These are phyloP conservation scores for Trichogramma dendrolimi DNA, from an alignment of 2,888 invertebrate species.

Conservation along the genomic window DNA sequence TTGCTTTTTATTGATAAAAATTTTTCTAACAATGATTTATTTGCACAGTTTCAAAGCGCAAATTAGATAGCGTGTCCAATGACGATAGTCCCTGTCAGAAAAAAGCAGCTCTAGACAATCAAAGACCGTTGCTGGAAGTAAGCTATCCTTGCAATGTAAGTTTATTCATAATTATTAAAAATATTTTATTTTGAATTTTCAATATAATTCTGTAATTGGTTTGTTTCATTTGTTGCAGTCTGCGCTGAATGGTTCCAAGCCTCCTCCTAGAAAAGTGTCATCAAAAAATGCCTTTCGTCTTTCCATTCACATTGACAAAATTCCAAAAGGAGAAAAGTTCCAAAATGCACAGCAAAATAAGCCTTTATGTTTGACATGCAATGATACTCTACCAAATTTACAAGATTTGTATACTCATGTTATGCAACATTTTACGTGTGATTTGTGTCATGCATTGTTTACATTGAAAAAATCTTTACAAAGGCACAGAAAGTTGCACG, in stretches of 20 bases:
- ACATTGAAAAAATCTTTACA: conserved; percentile 32
- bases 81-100: too few relatives aligned
- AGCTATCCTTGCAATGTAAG: too few relatives aligned
- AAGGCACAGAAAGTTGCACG: conserved; percentile 31
- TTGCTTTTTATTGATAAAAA: background rate
- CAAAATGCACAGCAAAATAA: background rate
- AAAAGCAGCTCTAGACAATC: too few relatives aligned
- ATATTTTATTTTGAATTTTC: too few relatives aligned
- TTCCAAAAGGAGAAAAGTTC: conserved; percentile 6
- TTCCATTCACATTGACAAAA: conserved; percentile 44
- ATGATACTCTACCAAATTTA: conserved; percentile 31
- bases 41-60: background rate
- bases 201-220: too few relatives aligned
- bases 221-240: too few relatives aligned
- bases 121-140: too few relatives aligned
- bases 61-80: too few relatives aligned
- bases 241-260: too few relatives aligned
- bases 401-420: conserved; percentile 29
- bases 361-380: conserved; percentile 36
- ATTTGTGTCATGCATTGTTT: conserved; percentile 39
- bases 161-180: too few relatives aligned
- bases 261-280: too few relatives aligned
- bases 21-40: background rate
- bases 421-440: conserved; percentile 41
- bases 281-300: conserved; percentile 27